These are phyloP conservation scores for Anoplophora glabripennis DNA, from an alignment of 1,140 invertebrate species.

Conservation along the genomic window DNA sequence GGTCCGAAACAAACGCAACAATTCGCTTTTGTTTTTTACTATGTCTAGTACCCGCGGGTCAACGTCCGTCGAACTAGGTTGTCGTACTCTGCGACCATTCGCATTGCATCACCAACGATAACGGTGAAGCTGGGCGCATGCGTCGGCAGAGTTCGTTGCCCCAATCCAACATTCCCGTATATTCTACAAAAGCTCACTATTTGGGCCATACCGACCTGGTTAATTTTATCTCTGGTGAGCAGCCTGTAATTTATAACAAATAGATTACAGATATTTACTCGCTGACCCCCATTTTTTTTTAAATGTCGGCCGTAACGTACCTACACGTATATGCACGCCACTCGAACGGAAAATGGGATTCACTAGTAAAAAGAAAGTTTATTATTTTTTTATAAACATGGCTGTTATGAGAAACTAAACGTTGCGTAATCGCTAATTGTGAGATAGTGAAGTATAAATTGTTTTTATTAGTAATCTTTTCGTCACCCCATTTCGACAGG, in stretches of 20 bases:
- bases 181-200: conserved; percentile 33
- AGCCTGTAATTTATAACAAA: not conserved
- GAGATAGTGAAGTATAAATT: no score
- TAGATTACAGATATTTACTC: not conserved
- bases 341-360: no score
- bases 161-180: conserved; percentile 9
- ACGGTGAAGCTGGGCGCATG: conserved; percentile 33
- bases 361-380: no score
- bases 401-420: no score
- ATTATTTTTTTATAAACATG: no score
- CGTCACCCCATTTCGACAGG: no score
- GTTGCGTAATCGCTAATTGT: no score
- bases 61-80: conserved; percentile 37
- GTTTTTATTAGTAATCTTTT: no score
- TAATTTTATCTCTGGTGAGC: conserved; percentile 25
- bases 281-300: not conserved
- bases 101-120: conserved; percentile 26
- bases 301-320: not conserved
- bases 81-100: conserved; percentile 36
- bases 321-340: no score
- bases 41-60: conserved; percentile 18
- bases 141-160: conserved; percentile 28
- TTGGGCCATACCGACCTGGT: conserved; percentile 29
- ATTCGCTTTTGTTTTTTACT: conserved; percentile 34
- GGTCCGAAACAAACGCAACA: not conserved